A percentile compares a stretch with the other conserved stretches of the same genome.
Conservation (phyloP, 2,113 vertebrate species). For the Lepus americanus region DNA sequence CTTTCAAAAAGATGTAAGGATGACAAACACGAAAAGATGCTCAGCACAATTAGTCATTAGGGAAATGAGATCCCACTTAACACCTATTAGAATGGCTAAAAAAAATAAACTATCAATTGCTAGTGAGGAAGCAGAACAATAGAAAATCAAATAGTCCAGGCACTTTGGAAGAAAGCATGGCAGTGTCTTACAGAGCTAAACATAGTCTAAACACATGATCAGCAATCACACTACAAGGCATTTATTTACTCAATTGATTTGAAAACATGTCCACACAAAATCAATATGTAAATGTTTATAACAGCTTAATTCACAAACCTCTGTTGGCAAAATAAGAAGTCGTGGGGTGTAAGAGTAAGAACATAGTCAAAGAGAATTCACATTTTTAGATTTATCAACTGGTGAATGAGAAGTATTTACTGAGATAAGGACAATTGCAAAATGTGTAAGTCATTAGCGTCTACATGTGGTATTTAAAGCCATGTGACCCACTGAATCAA, state of each 20-base stretch:
- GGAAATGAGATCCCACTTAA: background rate
- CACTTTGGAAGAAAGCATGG: background rate
- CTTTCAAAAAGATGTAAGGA: too few relatives aligned
- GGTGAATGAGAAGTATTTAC: background rate
- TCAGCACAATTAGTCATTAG: too few relatives aligned
- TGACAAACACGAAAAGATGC: background rate
- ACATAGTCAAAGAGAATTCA: background rate
- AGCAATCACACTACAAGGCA: background rate
- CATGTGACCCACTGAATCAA: background rate
- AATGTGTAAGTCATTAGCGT: background rate
- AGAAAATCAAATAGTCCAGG: background rate
- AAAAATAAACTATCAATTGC: background rate
- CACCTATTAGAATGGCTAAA: background rate
- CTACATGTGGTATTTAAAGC: background rate
- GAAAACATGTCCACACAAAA: background rate
- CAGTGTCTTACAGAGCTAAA: background rate
- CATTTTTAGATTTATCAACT: background rate
- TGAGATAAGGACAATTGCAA: background rate
- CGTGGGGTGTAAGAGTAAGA: background rate
- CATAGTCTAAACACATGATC: background rate
- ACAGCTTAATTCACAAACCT: background rate
- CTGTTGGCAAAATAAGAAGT: background rate
- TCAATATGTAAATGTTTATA: background rate
- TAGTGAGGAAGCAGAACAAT: background rate
- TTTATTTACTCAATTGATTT: background rate